Evolutionary conservation across 2,113 vertebrate species (phyloP).

Genomic region (Eulacestoma nigropectus): DNA sequence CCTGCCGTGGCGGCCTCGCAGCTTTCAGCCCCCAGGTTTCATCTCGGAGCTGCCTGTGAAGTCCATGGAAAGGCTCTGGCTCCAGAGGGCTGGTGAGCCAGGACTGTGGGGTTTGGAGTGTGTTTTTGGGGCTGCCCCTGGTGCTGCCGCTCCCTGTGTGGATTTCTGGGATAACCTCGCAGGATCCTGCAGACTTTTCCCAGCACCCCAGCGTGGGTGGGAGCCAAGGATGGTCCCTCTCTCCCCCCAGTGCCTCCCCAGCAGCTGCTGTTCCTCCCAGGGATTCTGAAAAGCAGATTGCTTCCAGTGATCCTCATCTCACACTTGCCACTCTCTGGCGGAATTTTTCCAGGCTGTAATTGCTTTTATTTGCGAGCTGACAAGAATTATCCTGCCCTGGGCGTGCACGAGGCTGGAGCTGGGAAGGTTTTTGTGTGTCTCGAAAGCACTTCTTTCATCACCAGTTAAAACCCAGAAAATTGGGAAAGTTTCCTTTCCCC

Average conservation of each 20-base stretch:
- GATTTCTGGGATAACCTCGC: neutral
- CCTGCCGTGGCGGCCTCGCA: neutral
- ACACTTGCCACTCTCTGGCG: neutral
- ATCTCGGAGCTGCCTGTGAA: neutral
- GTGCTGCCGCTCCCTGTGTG: neutral
- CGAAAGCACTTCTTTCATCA: constrained; percentile 32
- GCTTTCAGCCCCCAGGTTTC: neutral
- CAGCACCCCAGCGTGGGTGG: fast-evolving
- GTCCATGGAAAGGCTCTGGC: neutral
- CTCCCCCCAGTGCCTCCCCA: neutral
- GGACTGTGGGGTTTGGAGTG: neutral
- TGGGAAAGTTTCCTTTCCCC: constrained; percentile 20
- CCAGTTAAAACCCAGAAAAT: constrained; percentile 9
- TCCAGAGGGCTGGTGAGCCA: neutral
- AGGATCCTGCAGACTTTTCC: neutral
- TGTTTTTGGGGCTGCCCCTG: neutral
- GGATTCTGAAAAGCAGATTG: neutral
- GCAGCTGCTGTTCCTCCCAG: neutral
- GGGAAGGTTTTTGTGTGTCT: constrained; percentile 31
- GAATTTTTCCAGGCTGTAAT: neutral
- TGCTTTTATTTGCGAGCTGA: constrained; percentile 52
- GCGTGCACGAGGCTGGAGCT: neutral
- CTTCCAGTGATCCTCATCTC: neutral
- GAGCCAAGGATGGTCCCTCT: fast-evolving
- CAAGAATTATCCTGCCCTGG: constrained; percentile 26